These are phyloP conservation scores for Heterotis niloticus DNA, from an alignment of 2,113 vertebrate genomes.

Conservation along the genomic window DNA sequence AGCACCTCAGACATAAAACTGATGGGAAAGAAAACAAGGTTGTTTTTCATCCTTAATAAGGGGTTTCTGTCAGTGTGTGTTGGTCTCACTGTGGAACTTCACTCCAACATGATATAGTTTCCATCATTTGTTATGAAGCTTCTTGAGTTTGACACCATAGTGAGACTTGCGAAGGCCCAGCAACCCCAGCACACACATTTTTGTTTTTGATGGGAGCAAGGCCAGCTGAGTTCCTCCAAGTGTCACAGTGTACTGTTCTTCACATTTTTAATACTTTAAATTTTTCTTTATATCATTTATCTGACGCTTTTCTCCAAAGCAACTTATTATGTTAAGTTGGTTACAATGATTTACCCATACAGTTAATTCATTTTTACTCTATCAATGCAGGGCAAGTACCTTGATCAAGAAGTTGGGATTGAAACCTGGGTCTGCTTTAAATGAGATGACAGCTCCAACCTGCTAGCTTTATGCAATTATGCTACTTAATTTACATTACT, in stretches of 20 bases:
- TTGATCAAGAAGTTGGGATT: not conserved
- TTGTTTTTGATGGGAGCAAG: too few species aligned
- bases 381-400: not conserved
- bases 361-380: not conserved
- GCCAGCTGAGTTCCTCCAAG: not conserved
- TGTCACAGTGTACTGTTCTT: not conserved
- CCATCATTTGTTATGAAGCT: not conserved
- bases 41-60: slow-evolving; percentile 16
- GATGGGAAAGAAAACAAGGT: slow-evolving; percentile 12
- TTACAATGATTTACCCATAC: not conserved
- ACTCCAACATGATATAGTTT: not conserved
- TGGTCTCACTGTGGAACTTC: not conserved
- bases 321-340: not conserved
- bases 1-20: slow-evolving; percentile 14
- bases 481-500: too few species aligned
- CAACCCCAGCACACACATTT: too few species aligned
- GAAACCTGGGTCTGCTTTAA: not conserved
- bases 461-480: too few species aligned
- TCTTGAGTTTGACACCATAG: not conserved
- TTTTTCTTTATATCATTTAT: not conserved
- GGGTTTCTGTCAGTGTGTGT: not conserved
- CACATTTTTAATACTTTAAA: not conserved
- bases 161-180: not conserved
- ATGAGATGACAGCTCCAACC: too few species aligned
- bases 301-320: not conserved